Conservation (phyloP, 2,888 invertebrate species). For the Sipha maydis region DNA sequence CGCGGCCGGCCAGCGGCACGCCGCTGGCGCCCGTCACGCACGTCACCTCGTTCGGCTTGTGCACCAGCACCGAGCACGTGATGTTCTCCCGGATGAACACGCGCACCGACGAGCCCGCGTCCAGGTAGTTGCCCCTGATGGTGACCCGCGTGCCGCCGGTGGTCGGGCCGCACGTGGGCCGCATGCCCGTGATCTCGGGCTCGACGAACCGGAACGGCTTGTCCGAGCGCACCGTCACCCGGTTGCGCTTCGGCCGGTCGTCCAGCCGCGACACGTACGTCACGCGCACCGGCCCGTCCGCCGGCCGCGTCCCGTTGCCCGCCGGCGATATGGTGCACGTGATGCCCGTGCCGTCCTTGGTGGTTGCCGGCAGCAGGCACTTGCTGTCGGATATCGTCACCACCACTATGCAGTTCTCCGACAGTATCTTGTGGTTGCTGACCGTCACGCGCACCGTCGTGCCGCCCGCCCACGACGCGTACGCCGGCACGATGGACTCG, state of each 20-base stretch:
- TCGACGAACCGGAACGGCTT: conserved; percentile 37
- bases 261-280: background rate
- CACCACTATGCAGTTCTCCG: background rate
- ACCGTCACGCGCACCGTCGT: conserved; percentile 8
- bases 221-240: conserved; percentile 2
- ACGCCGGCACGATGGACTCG: background rate
- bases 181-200: conserved; percentile 13
- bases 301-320: background rate
- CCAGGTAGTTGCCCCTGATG: conserved; percentile 11
- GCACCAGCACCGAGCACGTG: background rate
- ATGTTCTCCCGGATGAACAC: conserved; percentile 21
- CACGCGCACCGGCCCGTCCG: conserved; percentile 31
- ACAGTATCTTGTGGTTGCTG: background rate
- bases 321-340: conserved; percentile 20
- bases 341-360: background rate
- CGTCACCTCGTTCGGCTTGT: conserved; percentile 10
- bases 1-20: background rate
- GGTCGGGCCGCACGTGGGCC: background rate
- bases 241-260: background rate
- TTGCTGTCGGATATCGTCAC: conserved; percentile 35
- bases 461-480: conserved; percentile 35
- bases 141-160: background rate
- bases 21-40: conserved; percentile 13
- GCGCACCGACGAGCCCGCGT: conserved; percentile 9
- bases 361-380: conserved; percentile 22